Base-by-base conservation (phyloP, 2,113 vertebrate species). In the Tenebrosternarchus preto region DNA sequence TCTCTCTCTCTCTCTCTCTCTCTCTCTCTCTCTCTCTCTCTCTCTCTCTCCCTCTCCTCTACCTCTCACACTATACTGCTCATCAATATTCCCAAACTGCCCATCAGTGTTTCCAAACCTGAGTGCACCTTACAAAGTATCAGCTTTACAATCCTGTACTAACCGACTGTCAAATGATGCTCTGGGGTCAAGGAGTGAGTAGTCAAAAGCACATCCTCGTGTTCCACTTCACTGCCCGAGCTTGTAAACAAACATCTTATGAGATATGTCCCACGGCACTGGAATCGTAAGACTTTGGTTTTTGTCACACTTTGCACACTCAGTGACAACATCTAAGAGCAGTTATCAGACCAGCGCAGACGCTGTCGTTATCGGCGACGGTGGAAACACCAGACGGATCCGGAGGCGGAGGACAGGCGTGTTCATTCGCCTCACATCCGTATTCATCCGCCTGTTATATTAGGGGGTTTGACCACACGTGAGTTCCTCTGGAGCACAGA, bases 301-400 rank as follows among this genome's bases (percentile, higher is more conserved):
- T 67, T 80, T 80, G 73, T 74, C 73, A 36, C 33, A 25, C 71
- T 74, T 46, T 36, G 71, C 61, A 50, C 61, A 46, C 31, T 66
- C 46, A 74, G 71, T 68, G 71, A 24, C 72, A 74, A 55, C 50
- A 68, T 80, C 69, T 75, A 63, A 74, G 71, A 57, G 24, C 56
- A 80, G 63, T 68, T 80, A 80, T 80, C 79, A 80, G 75, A 80
- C 50, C 60, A 27, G 33, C 31, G 12, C 79, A 80, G 79, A 75
- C 68, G 78, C 78, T 39, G 61, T 33, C 50, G 27, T 46, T 63
- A 57, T 80, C 70, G 39, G 39, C 39, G 43, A 39, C 36, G 53
- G 9, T 50, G 27, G 67, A 31, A 74, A 80, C 64, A 39, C 19
- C 64, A 68, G 70, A 67, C 43, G 56, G 79, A 74, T 80, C 33